Evolutionary conservation across 2,888 invertebrate species (phyloP).

Genomic region (Pediacus dermestoides): DNA sequence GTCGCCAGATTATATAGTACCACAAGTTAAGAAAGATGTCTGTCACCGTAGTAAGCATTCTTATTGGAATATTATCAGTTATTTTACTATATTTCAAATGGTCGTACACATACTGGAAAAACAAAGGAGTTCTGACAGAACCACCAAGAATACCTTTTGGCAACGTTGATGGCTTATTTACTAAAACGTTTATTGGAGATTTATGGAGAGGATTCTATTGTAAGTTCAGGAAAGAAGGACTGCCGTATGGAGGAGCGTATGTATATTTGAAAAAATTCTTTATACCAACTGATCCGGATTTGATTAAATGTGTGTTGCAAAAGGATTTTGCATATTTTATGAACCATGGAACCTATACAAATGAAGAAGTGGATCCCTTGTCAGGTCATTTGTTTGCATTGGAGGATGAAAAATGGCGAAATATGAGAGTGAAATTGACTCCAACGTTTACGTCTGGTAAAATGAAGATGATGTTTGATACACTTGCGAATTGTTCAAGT

Average conservation of each 20-base stretch:
- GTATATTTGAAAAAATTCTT: slow-evolving; percentile 43
- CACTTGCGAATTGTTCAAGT: too few relatives aligned
- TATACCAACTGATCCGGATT: slow-evolving; percentile 31
- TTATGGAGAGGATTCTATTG: slow-evolving; percentile 15
- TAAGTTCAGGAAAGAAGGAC: slow-evolving; percentile 15
- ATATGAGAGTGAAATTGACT: slow-evolving; percentile 55
- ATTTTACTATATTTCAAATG: slow-evolving; percentile 17
- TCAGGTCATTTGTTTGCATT: slow-evolving; percentile 56
- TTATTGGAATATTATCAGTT: too few relatives aligned
- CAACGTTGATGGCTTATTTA: not conserved
- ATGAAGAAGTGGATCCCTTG: slow-evolving; percentile 57
- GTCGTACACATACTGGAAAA: slow-evolving; percentile 16
- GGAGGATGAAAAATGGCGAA: slow-evolving; percentile 58
- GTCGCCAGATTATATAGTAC: too few relatives aligned
- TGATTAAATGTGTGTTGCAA: slow-evolving; percentile 51
- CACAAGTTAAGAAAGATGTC: too few relatives aligned
- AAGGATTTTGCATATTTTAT: slow-evolving; percentile 58
- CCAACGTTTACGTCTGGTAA: too few relatives aligned
- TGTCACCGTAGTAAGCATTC: too few relatives aligned
- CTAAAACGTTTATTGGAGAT: not conserved
- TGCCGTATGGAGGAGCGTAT: slow-evolving; percentile 33
- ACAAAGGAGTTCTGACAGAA: slow-evolving; percentile 5
- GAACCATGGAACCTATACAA: slow-evolving; percentile 58
- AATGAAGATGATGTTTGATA: too few relatives aligned
- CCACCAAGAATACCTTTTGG: slow-evolving; percentile 12